These are phyloP conservation scores for Gymnobelideus leadbeateri DNA, from an alignment of 2,113 vertebrate species.

Conservation along the genomic window DNA sequence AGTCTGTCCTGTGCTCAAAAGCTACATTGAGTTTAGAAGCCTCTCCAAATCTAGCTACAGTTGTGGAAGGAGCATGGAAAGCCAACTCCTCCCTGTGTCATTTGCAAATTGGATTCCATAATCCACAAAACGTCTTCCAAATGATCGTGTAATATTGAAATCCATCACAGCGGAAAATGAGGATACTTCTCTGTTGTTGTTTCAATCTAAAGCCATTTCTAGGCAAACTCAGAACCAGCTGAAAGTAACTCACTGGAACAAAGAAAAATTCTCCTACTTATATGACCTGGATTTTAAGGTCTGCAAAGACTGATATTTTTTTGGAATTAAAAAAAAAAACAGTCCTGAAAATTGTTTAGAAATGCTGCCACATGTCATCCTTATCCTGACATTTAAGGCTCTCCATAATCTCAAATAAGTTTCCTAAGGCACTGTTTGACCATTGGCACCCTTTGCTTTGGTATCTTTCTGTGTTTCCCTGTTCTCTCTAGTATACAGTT, in stretches of 20 bases:
- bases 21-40: constrained; percentile 72
- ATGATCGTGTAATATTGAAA: constrained; percentile 67
- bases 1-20: constrained; percentile 65
- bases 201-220: constrained; percentile 57
- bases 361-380: neutral
- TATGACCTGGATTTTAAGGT: neutral
- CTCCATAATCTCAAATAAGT: neutral
- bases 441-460: neutral
- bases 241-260: neutral
- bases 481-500: neutral
- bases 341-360: neutral
- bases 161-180: constrained; percentile 46
- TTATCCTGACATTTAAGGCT: neutral
- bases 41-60: constrained; percentile 73
- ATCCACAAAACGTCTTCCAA: constrained; percentile 72
- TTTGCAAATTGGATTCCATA: constrained; percentile 76
- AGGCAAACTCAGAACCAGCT: constrained; percentile 26
- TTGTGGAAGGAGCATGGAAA: constrained; percentile 75
- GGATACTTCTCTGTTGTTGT: constrained; percentile 55
- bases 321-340: neutral
- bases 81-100: constrained; percentile 58
- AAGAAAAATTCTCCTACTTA: neutral
- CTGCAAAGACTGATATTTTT: constrained; percentile 34
- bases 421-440: neutral
- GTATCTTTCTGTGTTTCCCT: neutral